Evolutionary conservation across 2,888 invertebrate genomes (phyloP).

Genomic region (Euplexia lucipara): DNA sequence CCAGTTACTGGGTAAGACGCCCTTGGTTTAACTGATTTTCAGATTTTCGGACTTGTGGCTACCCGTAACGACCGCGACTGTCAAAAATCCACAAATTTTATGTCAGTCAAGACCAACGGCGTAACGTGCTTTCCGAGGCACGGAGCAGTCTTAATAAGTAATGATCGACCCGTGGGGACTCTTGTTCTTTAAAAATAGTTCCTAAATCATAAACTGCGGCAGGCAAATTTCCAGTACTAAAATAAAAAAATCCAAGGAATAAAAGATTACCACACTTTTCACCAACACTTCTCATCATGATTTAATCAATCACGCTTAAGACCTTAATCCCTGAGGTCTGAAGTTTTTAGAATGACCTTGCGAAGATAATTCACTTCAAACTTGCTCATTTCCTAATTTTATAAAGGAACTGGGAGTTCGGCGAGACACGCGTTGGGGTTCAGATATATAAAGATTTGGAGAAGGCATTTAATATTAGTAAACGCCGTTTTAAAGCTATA

Average conservation of each 20-base stretch:
- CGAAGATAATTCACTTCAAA: constrained; percentile 59
- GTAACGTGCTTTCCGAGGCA: too few species aligned
- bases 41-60: too few species aligned
- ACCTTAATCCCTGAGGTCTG: constrained; percentile 31
- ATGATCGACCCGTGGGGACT: too few species aligned
- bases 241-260: background rate
- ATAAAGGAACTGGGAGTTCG: constrained; percentile 50
- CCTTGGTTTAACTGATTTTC: too few species aligned
- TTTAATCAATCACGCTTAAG: constrained; percentile 58
- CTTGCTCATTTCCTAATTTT: constrained; percentile 60
- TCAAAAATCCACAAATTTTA: too few species aligned
- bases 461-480: constrained; percentile 6
- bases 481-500: too few species aligned
- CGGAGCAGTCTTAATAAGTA: too few species aligned
- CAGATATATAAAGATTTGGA: constrained; percentile 22
- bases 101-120: too few species aligned
- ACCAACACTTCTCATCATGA: constrained; percentile 35
- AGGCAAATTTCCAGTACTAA: too few species aligned
- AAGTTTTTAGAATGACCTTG: constrained; percentile 56
- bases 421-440: constrained; percentile 25
- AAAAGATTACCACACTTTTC: background rate
- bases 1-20: too few species aligned
- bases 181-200: background rate
- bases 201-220: too few species aligned
- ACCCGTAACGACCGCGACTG: too few species aligned